These are phyloP conservation scores for Micromys minutus DNA, from an alignment of 2,113 vertebrate species.

Conservation along the genomic window DNA sequence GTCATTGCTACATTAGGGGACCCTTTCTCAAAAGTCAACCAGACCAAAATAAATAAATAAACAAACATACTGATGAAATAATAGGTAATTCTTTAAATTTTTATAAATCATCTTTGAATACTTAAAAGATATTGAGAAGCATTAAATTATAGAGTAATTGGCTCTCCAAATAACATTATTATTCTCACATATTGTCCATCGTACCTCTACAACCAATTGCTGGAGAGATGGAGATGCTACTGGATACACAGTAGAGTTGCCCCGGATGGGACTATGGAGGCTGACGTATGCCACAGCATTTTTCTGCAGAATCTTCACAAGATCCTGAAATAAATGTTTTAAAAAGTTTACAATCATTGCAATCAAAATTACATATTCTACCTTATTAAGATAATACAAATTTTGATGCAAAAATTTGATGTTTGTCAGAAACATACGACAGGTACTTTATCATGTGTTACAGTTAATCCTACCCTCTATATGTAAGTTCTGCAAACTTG, in stretches of 20 bases:
- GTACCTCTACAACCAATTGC: slow-evolving; percentile 90
- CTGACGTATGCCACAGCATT: slow-evolving; percentile 93
- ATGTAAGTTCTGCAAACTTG: neutral
- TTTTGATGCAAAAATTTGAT: slow-evolving; percentile 66
- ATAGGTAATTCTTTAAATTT: neutral
- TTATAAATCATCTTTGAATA: neutral
- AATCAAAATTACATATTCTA: neutral
- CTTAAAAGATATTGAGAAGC: neutral
- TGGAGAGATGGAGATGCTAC: slow-evolving; percentile 92
- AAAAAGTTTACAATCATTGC: neutral
- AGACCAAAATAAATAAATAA: neutral
- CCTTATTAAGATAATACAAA: neutral
- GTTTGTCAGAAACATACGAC: slow-evolving; percentile 4
- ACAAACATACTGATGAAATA: neutral
- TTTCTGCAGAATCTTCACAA: slow-evolving; percentile 90
- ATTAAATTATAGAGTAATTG: neutral
- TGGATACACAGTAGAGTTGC: slow-evolving; percentile 87
- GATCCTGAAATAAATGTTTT: slow-evolving; percentile 86
- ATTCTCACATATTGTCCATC: slow-evolving; percentile 66
- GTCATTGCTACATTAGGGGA: neutral
- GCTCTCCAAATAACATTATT: neutral
- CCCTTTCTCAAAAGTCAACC: neutral
- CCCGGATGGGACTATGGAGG: slow-evolving; percentile 90
- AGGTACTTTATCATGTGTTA: slow-evolving; percentile 69
- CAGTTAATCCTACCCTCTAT: too few species aligned